These are phyloP conservation scores for Sinhomidia bicolor DNA, from an alignment of 2,888 invertebrate species.

Conservation along the genomic window DNA sequence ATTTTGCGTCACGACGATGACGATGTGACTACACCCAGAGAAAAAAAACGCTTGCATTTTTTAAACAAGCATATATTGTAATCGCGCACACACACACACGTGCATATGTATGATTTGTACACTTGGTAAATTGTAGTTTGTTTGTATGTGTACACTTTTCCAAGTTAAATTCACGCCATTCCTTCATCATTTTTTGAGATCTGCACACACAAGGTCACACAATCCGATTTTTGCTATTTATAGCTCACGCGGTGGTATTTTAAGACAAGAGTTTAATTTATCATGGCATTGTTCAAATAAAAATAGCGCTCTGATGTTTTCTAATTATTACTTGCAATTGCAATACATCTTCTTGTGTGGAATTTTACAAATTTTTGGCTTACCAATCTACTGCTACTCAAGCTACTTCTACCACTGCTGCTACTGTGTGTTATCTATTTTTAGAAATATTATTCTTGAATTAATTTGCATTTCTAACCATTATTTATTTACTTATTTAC, in stretches of 20 bases:
- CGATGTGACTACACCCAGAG: not conserved
- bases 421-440: constrained; percentile 39
- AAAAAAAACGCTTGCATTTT: not conserved
- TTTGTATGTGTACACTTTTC: no score
- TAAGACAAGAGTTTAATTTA: constrained; percentile 46
- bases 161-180: no score
- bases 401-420: not conserved
- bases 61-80: not conserved
- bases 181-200: constrained; percentile 25
- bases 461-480: constrained; percentile 17
- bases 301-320: constrained; percentile 36
- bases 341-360: not conserved
- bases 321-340: not conserved
- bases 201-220: constrained; percentile 53
- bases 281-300: constrained; percentile 51
- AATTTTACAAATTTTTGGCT: not conserved
- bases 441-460: constrained; percentile 21
- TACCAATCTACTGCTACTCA: not conserved
- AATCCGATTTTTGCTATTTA: constrained; percentile 44
- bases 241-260: constrained; percentile 42
- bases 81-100: no score
- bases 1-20: constrained; percentile 55
- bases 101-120: not conserved
- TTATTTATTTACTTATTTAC: not conserved
- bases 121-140: no score